phyloP scores from a whole-genome alignment of 2,797 vertebrate genomes.

The Ptychobarbus kaznakovi region DNA sequence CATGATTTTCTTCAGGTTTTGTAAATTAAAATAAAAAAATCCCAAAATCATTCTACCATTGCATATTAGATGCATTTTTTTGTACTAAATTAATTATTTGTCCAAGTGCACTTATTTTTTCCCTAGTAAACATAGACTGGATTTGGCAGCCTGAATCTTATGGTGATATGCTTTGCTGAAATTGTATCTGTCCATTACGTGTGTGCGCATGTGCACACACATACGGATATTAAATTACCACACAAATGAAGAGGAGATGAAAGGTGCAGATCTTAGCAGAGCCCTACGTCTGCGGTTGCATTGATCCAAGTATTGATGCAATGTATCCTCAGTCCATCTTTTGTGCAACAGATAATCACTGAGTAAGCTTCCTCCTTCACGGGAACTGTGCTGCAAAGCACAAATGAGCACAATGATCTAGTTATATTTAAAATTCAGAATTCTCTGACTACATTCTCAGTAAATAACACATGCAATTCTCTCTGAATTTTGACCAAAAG shows the following conservation, averaged over 20 bases:
- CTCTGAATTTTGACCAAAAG: not conserved
- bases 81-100: not conserved
- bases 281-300: constrained; percentile 1
- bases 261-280: constrained; percentile 40
- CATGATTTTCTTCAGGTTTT: not conserved
- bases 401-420: not conserved
- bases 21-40: not conserved
- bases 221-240: constrained; percentile 43
- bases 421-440: not conserved
- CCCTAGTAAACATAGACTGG: not conserved
- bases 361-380: not conserved
- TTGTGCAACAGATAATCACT: constrained; percentile 11
- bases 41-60: not conserved
- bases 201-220: not conserved
- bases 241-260: constrained; percentile 46
- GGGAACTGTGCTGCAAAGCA: not conserved
- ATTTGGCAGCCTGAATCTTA: not conserved
- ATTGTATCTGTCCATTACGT: not conserved
- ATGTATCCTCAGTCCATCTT: constrained; percentile 11
- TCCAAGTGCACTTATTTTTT: not conserved
- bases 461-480: not conserved
- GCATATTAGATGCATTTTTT: too few relatives aligned
- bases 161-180: not conserved
- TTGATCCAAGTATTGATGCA: constrained; percentile 51
- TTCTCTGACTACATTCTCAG: not conserved